Percentiles rank a stretch among this genome's conserved stretches.
These are phyloP conservation scores for Ornithoptera alexandrae DNA, from an alignment of 2,888 invertebrate species.

Conservation along the genomic window DNA sequence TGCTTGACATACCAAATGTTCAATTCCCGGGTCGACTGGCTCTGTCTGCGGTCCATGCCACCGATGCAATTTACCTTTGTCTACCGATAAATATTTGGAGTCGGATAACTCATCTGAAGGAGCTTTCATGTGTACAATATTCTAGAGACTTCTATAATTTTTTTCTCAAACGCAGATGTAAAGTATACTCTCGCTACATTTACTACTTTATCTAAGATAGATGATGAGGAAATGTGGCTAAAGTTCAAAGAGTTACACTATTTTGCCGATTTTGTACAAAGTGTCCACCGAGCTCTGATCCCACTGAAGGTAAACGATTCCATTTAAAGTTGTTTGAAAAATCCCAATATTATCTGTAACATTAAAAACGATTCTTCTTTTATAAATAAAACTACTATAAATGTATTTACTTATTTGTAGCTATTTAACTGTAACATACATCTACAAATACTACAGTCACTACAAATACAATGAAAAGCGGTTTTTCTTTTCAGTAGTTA, in stretches of 20 bases:
- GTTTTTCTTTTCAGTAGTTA: not conserved
- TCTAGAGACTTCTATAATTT: not conserved
- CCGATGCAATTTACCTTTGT: constrained; percentile 31
- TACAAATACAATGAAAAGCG: too few species aligned
- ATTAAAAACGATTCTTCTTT: not conserved
- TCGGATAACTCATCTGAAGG: constrained; percentile 28
- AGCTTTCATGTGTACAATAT: not conserved
- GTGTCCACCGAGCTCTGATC: not conserved
- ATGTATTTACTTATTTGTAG: too few species aligned
- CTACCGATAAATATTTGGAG: constrained; percentile 34
- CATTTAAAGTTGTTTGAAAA: not conserved
- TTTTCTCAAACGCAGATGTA: not conserved
- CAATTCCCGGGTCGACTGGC: constrained; percentile 47
- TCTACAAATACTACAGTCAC: too few species aligned
- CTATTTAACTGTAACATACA: too few species aligned
- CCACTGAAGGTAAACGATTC: not conserved
- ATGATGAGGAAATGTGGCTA: not conserved
- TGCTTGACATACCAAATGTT: constrained; percentile 70
- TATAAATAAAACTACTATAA: not conserved
- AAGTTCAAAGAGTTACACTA: not conserved
- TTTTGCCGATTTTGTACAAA: not conserved
- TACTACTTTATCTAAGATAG: too few species aligned
- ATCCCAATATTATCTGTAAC: not conserved
- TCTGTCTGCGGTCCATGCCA: constrained; percentile 38
- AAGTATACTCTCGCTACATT: too few species aligned